A percentile compares a stretch with the other conserved stretches of the same genome.
These are phyloP conservation scores for Uromys caudimaculatus DNA, from an alignment of 2,797 vertebrate genomes.

Conservation along the genomic window DNA sequence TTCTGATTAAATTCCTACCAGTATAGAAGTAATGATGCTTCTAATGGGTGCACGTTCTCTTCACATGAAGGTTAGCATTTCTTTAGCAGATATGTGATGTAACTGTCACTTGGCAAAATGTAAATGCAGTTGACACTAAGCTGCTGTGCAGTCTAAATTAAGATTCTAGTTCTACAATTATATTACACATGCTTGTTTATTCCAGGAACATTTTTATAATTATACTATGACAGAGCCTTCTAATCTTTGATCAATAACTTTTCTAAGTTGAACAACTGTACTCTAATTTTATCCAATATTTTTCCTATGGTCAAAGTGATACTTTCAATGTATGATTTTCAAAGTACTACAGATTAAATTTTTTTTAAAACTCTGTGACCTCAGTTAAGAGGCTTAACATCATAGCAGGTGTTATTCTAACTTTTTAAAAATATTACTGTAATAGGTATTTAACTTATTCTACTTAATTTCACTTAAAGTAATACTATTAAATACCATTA, in stretches of 20 bases:
- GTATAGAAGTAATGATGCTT: background rate
- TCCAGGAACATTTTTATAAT: slow-evolving; percentile 35
- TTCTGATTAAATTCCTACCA: background rate
- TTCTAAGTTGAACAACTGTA: background rate
- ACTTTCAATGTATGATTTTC: background rate
- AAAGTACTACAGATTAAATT: background rate
- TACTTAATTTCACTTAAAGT: background rate
- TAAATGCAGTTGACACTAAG: background rate
- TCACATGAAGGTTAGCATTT: background rate
- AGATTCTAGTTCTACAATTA: slow-evolving; percentile 2
- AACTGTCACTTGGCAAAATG: background rate
- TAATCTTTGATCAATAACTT: background rate
- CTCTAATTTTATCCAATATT: slow-evolving; percentile 1
- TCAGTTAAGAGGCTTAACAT: slow-evolving; percentile 7
- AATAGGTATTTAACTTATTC: background rate
- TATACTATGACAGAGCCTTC: background rate
- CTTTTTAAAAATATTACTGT: background rate
- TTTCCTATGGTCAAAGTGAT: slow-evolving; percentile 11
- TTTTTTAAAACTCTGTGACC: background rate
- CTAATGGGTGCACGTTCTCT: background rate
- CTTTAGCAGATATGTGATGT: background rate
- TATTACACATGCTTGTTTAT: background rate
- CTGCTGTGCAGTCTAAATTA: slow-evolving; percentile 27
- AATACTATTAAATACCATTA: background rate
- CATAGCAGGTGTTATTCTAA: slow-evolving; percentile 1